These are phyloP conservation scores for Microctonus brassicae DNA, from an alignment of 2,888 invertebrate species.

Conservation along the genomic window DNA sequence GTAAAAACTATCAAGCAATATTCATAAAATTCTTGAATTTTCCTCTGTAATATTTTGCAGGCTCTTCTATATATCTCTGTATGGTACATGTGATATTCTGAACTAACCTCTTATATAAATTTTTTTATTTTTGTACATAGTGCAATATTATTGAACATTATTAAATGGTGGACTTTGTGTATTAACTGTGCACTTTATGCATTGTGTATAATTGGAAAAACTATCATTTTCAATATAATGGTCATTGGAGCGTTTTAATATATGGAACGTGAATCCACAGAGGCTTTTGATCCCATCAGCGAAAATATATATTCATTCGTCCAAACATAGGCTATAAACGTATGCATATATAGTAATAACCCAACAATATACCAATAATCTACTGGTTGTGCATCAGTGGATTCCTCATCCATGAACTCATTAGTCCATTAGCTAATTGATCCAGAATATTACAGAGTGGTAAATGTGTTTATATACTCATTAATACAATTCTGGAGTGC, in stretches of 20 bases:
- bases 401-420: slow-evolving; percentile 57
- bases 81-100: too few species aligned
- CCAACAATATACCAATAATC: not conserved
- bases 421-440: slow-evolving; percentile 67
- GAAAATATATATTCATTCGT: not conserved
- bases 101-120: too few species aligned
- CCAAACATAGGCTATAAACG: not conserved
- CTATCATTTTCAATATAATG: not conserved
- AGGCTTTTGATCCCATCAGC: not conserved
- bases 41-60: too few species aligned
- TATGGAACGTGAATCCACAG: not conserved
- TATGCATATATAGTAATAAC: not conserved
- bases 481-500: slow-evolving; percentile 17
- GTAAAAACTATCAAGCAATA: too few species aligned
- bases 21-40: too few species aligned
- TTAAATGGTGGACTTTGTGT: too few species aligned
- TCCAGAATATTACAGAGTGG: slow-evolving; percentile 54
- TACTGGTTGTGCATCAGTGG: slow-evolving; percentile 27
- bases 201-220: too few species aligned
- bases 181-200: too few species aligned
- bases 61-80: too few species aligned
- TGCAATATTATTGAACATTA: too few species aligned
- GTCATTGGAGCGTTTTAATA: not conserved
- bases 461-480: slow-evolving; percentile 32
- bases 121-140: too few species aligned